Base-by-base conservation (phyloP, 1,140 invertebrate species). In the Heliothis virescens region DNA sequence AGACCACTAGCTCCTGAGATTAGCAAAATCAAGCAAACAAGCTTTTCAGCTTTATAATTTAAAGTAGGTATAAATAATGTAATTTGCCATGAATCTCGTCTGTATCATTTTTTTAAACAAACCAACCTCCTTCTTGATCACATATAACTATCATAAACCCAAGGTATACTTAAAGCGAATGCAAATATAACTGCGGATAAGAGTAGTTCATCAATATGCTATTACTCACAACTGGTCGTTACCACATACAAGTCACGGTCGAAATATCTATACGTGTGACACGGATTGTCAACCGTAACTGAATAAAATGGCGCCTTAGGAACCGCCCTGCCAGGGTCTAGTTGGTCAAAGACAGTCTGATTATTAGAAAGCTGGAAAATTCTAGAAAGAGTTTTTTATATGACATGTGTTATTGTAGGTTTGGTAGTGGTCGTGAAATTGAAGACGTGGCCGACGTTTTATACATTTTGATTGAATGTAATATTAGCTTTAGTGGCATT, bases 271-370 rank as follows among this genome's bases (percentile, higher is more conserved):
- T 48, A 65, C 18, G 62, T 11, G 10, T 48, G 34, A 65, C 62
- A 65, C 48, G 26, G 41, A 11, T 48, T 18, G 41, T 47, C 16
- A 48, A 48, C 34, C 62, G 16, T 65, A 41, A 18, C 62, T 3
- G n/a, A 9, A 11, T 1, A n/a, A 16, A 48, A 65, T 18, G 62
- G 41, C 62, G 62, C 62, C 62, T 10, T 18, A 16, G 12, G 15
- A 16, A 15, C 34, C 62, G 62, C 62, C 62, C 16, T 47, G 41
- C 62, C 11, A 48, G 62, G 62, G 62, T 65, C 62, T 65, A 65
- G 62, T 65, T 65, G 16, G 62, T 18, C 9, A 16, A 48, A 65
- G n/a, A 65, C 34, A 18, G 41, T 18, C 34, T 65, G 18, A n/a
- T n/a, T n/a, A n/a, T n/a, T 65, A 48, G 62, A 65, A 65, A 65